Conservation (phyloP, 1,140 invertebrate species). For the Zaprionus gabonicus region DNA sequence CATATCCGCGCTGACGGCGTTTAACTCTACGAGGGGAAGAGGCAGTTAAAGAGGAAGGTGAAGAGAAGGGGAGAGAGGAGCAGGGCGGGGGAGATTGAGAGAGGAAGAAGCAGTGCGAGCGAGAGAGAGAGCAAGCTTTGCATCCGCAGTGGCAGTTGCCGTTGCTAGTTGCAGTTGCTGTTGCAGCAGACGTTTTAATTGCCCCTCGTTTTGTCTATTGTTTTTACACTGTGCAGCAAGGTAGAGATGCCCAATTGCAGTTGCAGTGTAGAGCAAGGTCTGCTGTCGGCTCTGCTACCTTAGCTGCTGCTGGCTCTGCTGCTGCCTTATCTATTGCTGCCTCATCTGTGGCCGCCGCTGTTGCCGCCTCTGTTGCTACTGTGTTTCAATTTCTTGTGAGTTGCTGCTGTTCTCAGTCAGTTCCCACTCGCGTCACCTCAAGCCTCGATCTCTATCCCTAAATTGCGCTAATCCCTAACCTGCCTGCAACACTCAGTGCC, state of each 20-base stretch:
- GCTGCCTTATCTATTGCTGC: not conserved
- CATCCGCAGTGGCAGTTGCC: constrained; percentile 68
- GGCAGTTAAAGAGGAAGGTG: not conserved
- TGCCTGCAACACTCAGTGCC: not conserved
- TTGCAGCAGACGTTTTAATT: constrained; percentile 66
- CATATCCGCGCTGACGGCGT: constrained; percentile 70
- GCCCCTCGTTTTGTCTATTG: constrained; percentile 62
- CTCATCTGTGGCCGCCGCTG: no score
- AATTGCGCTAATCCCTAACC: not conserved
- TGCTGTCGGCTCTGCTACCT: not conserved
- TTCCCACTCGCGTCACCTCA: not conserved
- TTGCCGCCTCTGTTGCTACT: not conserved
- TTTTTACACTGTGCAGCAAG: constrained; percentile 27
- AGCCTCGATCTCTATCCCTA: not conserved
- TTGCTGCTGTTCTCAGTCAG: not conserved
- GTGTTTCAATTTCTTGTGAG: not conserved
- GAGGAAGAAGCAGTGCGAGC: not conserved
- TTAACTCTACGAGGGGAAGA: constrained; percentile 45
- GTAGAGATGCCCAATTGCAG: no score
- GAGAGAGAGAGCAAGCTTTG: constrained; percentile 28
- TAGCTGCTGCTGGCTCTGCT: not conserved
- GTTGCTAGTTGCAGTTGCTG: constrained; percentile 15
- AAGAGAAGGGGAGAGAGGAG: not conserved
- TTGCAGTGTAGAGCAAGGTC: not conserved
- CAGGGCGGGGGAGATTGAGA: not conserved